Evolutionary conservation across 2,797 vertebrate genomes (phyloP), one percentile per base, ranked within the genome.

Genomic region (Catamblyrhynchus diadema): DNA sequence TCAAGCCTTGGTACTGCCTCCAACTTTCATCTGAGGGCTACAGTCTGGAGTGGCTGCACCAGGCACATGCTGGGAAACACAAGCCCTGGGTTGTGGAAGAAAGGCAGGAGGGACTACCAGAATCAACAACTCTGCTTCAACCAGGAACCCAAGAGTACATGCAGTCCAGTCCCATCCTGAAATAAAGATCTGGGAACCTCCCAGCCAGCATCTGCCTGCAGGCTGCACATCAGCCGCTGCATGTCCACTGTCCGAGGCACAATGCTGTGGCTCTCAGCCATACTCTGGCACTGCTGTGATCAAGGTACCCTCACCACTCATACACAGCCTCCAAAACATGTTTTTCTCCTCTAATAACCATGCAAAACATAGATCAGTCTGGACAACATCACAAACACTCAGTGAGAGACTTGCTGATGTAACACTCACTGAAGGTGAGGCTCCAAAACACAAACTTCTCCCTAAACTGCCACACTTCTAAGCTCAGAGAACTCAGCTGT

Each of bases 241-340:
- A 11, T 0, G 1, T 2, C 32, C 1, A 1, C 33, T 14, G 48
- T 6, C 32, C 0, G 0, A 60, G 62, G 78, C 37, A 65, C 1
- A 1, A 0, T 0, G 0, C 64, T 35, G 51, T 0, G 0, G 47
- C 47, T 74, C 35, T 71, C 39, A 35, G 74, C 54, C 79, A 11
- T 0, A 20, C 0, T 0, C 22, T 27, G 35, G 39, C 1, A 2
- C 22, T 9, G 48, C 7, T 17, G 47, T 0, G 1, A 66, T 2
- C 6, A 8, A 33, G 17, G 45, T n/a, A 30, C 22, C 24, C 72
- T 16, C 45, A n/a, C 12, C 70, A 23, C 18, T 24, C 60, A 14
- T 0, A 41, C 21, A 7, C 25, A 51, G 71, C 54, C 59, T 56
- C 48, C 37, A 69, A 51, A 77, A 20, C 8, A 10, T 7, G 2